Evolutionary conservation across 2,113 vertebrate genomes (phyloP), one percentile per base, ranked within the genome.

Genomic region (Engystomops pustulosus): DNA sequence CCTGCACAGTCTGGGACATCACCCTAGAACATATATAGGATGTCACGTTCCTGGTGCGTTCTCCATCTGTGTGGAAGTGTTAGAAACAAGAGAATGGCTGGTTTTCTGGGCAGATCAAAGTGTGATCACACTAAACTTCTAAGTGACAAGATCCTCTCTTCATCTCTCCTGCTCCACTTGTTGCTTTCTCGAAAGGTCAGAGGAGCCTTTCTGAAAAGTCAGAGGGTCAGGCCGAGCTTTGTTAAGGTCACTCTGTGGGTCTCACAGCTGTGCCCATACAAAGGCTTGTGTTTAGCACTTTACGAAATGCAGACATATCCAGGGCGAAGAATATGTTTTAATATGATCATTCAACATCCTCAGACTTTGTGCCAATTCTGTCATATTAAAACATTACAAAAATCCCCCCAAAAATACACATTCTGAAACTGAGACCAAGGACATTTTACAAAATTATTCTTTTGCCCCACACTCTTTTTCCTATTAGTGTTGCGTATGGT

Each of bases 281-380:
- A 17, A 72, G 68, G 6, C 67, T 41, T 36, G 79, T 69, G 44
- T 69, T 69, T 45, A 12, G 14, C 34, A 20, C 25, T 70, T 74
- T 72, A 71, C 45, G 53, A 81, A 68, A 70, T 81, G n/a, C 62
- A 81, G 30, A 81, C 70, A 32, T 80, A 30, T 51, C n/a, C 67
- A 27, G 62, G 30, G 32, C 36, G 20, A 67, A 36, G 32, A 67
- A 67, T 18, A 36, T 20, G 15, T 67, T 20, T 67, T 20, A 67
- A n/a, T 18, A 67, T 38, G 18, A 53, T 15, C 23, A 18, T 12
- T 15, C n/a, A 25, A 25, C 38, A 44, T 71, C 27, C 1, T 6
- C 23, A 60, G 55, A 60, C 23, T 7, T 45, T 0, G 44, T 45
- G 38, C 38, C 4, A 41, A 8, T 41, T n/a, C n/a, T n/a, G n/a